phyloP scores from a whole-genome alignment of 2,113 vertebrate genomes.

The Thomomys bottae region DNA sequence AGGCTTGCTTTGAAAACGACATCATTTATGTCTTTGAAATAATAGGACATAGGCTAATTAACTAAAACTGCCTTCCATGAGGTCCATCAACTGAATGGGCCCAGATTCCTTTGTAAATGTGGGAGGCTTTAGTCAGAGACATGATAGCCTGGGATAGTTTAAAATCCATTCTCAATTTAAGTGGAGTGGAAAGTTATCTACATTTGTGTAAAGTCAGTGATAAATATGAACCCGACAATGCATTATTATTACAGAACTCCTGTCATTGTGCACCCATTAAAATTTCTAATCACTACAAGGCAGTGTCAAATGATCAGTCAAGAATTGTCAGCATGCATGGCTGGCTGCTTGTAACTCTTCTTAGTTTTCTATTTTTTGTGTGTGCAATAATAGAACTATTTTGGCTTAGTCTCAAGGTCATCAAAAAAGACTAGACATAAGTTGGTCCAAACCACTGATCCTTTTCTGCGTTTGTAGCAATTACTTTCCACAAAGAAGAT shows the following conservation, averaged over 20 bases:
- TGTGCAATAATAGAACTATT: slow-evolving; percentile 42
- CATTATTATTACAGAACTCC: not conserved
- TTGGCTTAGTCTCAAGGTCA: slow-evolving; percentile 58
- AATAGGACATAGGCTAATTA: not conserved
- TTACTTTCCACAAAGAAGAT: slow-evolving; percentile 53
- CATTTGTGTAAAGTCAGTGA: not conserved
- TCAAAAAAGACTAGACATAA: slow-evolving; percentile 48
- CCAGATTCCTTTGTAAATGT: not conserved
- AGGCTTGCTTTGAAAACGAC: not conserved
- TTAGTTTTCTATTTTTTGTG: slow-evolving; percentile 13
- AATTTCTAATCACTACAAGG: slow-evolving; percentile 37
- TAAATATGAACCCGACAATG: not conserved
- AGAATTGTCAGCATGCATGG: not conserved
- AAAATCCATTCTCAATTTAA: not conserved
- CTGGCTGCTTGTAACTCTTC: slow-evolving; percentile 55
- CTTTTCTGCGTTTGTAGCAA: slow-evolving; percentile 52
- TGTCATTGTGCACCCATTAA: not conserved
- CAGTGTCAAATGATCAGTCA: not conserved
- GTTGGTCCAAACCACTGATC: slow-evolving; percentile 58
- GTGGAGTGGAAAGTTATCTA: not conserved
- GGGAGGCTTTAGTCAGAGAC: not conserved
- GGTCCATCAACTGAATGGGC: not conserved
- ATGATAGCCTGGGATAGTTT: not conserved
- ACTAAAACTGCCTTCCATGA: not conserved
- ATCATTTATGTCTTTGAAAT: not conserved